A percentile compares a stretch with the other conserved stretches of the same genome.
phyloP scores from a whole-genome alignment of 2,113 vertebrate genomes.

The Proteles cristata region DNA sequence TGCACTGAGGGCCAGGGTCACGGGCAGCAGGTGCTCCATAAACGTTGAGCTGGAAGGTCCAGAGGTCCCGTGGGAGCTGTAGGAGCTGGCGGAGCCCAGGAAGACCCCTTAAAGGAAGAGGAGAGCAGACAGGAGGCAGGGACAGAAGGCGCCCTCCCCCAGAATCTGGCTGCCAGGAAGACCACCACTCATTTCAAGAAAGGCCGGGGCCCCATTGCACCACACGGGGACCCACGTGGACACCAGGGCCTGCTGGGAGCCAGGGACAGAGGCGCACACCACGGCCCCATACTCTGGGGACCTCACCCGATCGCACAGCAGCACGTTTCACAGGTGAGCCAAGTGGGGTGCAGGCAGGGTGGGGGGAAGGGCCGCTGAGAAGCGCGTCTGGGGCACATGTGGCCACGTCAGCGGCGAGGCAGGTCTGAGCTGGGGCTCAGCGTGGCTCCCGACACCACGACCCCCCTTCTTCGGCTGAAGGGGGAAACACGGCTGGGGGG shows the following conservation, averaged over 20 bases:
- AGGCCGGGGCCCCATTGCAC: background rate
- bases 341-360: accelerated
- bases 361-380: accelerated
- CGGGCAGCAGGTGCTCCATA: background rate
- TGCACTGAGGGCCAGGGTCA: no score
- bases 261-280: no score
- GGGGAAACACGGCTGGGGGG: accelerated
- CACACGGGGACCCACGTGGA: background rate
- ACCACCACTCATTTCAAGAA: background rate
- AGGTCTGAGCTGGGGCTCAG: accelerated
- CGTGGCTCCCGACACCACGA: background rate
- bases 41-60: background rate
- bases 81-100: background rate
- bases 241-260: background rate
- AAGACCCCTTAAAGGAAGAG: background rate
- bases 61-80: accelerated
- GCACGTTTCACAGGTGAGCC: background rate
- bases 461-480: background rate
- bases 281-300: background rate
- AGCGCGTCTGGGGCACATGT: accelerated
- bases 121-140: accelerated
- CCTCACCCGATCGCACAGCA: background rate
- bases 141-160: background rate
- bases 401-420: accelerated
- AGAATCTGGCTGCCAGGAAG: background rate